These are phyloP conservation scores for Heliconius aoede DNA, from an alignment of 2,888 invertebrate species.

Conservation along the genomic window DNA sequence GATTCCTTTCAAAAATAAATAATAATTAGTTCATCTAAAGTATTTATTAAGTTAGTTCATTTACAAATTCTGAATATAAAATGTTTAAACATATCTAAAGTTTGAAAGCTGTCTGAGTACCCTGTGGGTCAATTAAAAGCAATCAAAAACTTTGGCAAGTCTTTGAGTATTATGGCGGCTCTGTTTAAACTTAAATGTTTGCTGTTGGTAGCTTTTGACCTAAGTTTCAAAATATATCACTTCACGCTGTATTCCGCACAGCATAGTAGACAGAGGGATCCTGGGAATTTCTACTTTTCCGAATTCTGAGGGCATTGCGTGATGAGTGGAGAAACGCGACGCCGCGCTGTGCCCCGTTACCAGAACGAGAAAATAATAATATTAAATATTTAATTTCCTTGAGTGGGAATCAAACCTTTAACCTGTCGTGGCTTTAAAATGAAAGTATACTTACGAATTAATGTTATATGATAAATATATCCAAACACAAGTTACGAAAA, in stretches of 20 bases:
- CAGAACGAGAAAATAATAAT: too few species aligned
- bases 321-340: too few species aligned
- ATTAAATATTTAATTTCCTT: too few species aligned
- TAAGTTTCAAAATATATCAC: background rate
- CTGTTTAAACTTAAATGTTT: constrained; percentile 21
- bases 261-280: too few species aligned
- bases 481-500: constrained; percentile 24
- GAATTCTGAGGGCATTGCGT: too few species aligned
- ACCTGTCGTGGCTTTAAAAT: background rate
- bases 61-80: constrained; percentile 13
- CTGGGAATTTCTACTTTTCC: too few species aligned
- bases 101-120: constrained; percentile 14
- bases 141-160: constrained; percentile 17
- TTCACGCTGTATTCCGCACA: too few species aligned
- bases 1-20: background rate
- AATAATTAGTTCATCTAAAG: background rate
- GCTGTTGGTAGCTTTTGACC: constrained; percentile 2
- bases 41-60: constrained; percentile 20
- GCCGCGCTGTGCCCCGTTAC: too few species aligned
- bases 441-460: background rate
- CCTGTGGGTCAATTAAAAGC: constrained; percentile 23
- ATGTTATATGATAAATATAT: constrained; percentile 22
- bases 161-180: constrained; percentile 17
- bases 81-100: constrained; percentile 15
- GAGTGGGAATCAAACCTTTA: too few species aligned